A percentile compares a stretch with the other conserved stretches of the same genome.
Conservation (phyloP, 1,140 invertebrate genomes). For the Pseudomyrmex gracilis region DNA sequence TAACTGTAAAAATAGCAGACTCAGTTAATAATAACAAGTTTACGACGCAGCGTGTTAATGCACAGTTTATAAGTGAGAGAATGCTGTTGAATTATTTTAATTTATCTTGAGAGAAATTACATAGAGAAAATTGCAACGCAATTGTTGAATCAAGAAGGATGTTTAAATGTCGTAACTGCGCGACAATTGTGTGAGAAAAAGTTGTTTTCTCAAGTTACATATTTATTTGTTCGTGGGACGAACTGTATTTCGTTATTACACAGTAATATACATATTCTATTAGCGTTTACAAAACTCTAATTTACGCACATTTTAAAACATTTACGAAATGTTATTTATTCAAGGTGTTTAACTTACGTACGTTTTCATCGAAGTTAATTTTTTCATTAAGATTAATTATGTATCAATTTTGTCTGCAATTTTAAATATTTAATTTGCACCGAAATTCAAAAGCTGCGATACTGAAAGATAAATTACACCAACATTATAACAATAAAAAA, state of each 20-base stretch:
- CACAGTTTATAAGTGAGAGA: not conserved
- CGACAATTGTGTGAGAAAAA: not conserved
- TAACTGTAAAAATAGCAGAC: conserved; percentile 39
- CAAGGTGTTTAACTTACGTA: not conserved
- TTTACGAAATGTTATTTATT: not conserved
- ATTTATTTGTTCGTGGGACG: not conserved
- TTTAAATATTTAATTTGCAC: not conserved
- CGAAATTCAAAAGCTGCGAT: not conserved
- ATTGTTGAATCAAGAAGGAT: conserved; percentile 25
- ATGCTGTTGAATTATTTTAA: not conserved
- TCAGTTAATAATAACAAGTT: conserved; percentile 39
- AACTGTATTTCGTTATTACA: not conserved
- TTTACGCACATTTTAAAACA: not conserved
- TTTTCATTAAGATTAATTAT: conserved; percentile 8
- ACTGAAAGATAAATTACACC: not conserved
- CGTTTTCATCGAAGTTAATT: not conserved
- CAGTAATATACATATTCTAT: not conserved
- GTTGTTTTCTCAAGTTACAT: not conserved
- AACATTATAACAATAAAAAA: too few relatives aligned
- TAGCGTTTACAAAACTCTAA: conserved; percentile 4
- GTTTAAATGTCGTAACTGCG: not conserved
- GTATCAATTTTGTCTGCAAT: not conserved
- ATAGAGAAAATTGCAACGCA: not conserved
- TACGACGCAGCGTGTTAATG: not conserved
- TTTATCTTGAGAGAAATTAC: not conserved